Percentiles rank a stretch among this genome's conserved stretches.
Evolutionary conservation across 2,113 vertebrate genomes (phyloP).

Genomic region (Ictidomys tridecemlineatus): DNA sequence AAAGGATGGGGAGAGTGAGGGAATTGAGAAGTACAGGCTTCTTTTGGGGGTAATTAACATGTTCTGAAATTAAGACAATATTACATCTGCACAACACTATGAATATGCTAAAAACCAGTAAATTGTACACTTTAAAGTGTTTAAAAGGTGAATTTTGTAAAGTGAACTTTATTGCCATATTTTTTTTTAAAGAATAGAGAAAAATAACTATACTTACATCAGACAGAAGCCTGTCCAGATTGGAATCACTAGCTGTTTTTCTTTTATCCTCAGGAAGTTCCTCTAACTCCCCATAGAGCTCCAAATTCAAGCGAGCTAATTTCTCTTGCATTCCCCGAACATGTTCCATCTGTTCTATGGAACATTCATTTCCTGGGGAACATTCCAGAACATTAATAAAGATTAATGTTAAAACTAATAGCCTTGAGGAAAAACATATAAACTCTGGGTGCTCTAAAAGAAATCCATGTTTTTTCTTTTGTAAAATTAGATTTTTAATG

Average conservation of each 20-base stretch:
- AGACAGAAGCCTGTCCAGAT: constrained; percentile 96
- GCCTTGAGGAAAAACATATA: constrained; percentile 32
- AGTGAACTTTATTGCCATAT: neutral
- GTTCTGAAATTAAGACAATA: neutral
- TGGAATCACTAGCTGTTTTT: constrained; percentile 93
- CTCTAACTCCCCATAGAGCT: constrained; percentile 96
- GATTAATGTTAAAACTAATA: constrained; percentile 56
- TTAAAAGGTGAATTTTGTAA: neutral
- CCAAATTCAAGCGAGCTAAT: constrained; percentile 96
- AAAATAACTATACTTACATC: constrained; percentile 90
- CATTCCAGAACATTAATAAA: constrained; percentile 67
- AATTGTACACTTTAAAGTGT: neutral
- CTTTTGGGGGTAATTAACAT: neutral
- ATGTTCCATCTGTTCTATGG: constrained; percentile 98
- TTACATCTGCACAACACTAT: neutral
- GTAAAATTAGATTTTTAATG: constrained; percentile 6
- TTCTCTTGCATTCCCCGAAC: constrained; percentile 99
- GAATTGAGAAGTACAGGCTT: neutral
- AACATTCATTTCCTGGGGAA: constrained; percentile 95
- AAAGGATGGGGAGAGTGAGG: too few relatives aligned
- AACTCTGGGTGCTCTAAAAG: constrained; percentile 34
- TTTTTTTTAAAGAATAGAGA: neutral
- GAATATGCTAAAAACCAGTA: neutral
- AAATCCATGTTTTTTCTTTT: constrained; percentile 22
- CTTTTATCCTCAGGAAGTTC: constrained; percentile 95